phyloP scores from a whole-genome alignment of 2,888 invertebrate genomes.

The Ormyrus nitidulus region DNA sequence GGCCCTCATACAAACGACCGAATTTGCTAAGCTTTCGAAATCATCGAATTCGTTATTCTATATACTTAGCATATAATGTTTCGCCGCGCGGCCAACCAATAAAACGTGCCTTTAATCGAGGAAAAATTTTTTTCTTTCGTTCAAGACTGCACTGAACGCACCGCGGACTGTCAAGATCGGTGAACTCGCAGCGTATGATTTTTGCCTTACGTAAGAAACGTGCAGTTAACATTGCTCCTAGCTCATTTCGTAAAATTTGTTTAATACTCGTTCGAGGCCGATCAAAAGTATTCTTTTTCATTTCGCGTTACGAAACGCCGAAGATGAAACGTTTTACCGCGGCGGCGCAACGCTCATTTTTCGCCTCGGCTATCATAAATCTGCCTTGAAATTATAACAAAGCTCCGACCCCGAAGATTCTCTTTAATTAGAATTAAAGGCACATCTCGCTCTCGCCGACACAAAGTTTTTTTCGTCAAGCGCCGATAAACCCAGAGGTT shows the following conservation, averaged over 20 bases:
- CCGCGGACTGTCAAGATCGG: not conserved
- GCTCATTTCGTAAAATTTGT: slow-evolving; percentile 16
- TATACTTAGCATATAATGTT: no score
- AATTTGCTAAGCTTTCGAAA: not conserved
- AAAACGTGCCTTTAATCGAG: no score
- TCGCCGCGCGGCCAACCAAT: no score
- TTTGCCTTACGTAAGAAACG: slow-evolving; percentile 32
- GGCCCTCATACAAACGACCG: not conserved
- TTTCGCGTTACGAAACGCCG: not conserved
- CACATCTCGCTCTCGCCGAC: not conserved
- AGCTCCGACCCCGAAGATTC: no score
- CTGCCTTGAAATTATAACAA: not conserved
- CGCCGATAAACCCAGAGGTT: no score
- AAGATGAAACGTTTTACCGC: not conserved
- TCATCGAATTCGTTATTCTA: no score
- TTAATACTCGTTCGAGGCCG: slow-evolving; percentile 24
- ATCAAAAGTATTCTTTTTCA: not conserved
- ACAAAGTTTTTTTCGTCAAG: no score
- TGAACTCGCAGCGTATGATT: not conserved
- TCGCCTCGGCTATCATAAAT: not conserved
- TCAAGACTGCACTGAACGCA: no score
- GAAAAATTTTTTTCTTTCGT: not conserved
- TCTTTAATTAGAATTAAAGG: not conserved
- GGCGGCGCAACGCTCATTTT: no score
- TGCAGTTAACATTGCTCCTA: slow-evolving; percentile 20